Base-by-base conservation (phyloP, 2,888 invertebrate species). In the Drosophila pullipes region DNA sequence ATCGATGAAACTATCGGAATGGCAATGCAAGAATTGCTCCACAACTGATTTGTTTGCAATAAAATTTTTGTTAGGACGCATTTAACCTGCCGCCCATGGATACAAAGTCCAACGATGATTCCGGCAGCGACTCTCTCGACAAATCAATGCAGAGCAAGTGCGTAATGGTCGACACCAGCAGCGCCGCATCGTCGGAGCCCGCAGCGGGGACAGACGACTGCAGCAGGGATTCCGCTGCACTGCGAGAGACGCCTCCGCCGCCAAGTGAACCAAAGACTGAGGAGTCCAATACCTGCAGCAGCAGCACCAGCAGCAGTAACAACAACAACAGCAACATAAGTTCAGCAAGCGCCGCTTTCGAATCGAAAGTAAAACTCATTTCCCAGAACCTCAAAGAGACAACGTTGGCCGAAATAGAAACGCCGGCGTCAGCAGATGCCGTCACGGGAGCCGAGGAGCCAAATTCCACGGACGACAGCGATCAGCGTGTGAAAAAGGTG, bases 301-400 rank as follows among this genome's bases (percentile, higher is more conserved):
- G n/a, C 69, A 68, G 60, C 58, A 71, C 35, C 52, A 82, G 35
- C 55, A 72, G 37, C 64, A 52, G 11, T 1, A 31, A 57, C 54
- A 47, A 50, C 47, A 64, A 41, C 39, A 69, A 69, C 41, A 67
- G n/a, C 49, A 62, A 49, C 10, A 68, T 66, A 52, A 59, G 54
- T 59, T 62, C 74, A 60, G 63, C 74, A 1, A 82, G 58, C 58
- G 82, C 86, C 44, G 89, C 86, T 59, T 92, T 92, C 44, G 92
- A 92, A 82, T 87, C 89, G 53, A 92, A 91, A 85, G 92, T 92
- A 11, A 91, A 87, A 81, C 91, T 91, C 65, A 92, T 92, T 73
- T 91, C 92, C 35, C 85, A 91, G 69, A 90, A 92, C 86, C 90
- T 92, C 54, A 91, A 89, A 74, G 92, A 92, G 67, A 92, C 92